Conservation (phyloP, 2,113 vertebrate genomes). For the Pseudopodoces humilis region DNA sequence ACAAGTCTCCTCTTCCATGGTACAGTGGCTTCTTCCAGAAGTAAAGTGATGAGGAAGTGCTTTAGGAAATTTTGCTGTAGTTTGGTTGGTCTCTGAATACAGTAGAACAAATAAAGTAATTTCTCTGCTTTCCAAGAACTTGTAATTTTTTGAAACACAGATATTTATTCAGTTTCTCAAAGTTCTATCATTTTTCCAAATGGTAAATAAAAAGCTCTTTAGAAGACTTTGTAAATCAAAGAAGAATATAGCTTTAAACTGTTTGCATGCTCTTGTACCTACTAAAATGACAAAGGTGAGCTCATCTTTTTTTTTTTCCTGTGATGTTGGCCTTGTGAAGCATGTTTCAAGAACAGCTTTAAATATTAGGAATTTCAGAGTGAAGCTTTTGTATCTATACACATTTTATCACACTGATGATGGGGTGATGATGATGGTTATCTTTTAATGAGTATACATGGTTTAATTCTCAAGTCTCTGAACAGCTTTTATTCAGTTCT, state of each 20-base stretch:
- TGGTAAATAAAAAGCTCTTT: constrained; percentile 41
- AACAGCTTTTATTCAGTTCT: constrained; percentile 59
- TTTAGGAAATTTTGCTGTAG: constrained; percentile 12
- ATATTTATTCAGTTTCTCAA: constrained; percentile 53
- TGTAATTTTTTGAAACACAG: constrained; percentile 42
- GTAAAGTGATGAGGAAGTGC: background rate
- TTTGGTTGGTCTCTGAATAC: constrained; percentile 7
- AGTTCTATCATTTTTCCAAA: constrained; percentile 41
- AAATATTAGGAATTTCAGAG: constrained; percentile 59
- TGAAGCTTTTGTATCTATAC: constrained; percentile 62
- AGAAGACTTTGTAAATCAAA: constrained; percentile 68
- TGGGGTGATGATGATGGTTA: constrained; percentile 54
- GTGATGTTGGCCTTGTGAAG: constrained; percentile 73
- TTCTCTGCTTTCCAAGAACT: constrained; percentile 34
- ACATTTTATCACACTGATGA: constrained; percentile 56
- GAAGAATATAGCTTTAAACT: constrained; percentile 77
- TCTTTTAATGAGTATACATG: constrained; percentile 34
- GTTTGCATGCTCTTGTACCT: constrained; percentile 72
- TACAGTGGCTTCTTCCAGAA: background rate
- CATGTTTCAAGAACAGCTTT: constrained; percentile 71
- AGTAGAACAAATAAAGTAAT: constrained; percentile 32
- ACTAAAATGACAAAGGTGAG: constrained; percentile 74
- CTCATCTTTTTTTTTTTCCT: constrained; percentile 69
- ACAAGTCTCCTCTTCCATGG: background rate
- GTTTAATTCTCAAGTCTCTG: constrained; percentile 42